Percentiles rank a stretch among this genome's conserved stretches.
These are phyloP conservation scores for Plotosus lineatus DNA, from an alignment of 2,113 vertebrate genomes.

Conservation along the genomic window DNA sequence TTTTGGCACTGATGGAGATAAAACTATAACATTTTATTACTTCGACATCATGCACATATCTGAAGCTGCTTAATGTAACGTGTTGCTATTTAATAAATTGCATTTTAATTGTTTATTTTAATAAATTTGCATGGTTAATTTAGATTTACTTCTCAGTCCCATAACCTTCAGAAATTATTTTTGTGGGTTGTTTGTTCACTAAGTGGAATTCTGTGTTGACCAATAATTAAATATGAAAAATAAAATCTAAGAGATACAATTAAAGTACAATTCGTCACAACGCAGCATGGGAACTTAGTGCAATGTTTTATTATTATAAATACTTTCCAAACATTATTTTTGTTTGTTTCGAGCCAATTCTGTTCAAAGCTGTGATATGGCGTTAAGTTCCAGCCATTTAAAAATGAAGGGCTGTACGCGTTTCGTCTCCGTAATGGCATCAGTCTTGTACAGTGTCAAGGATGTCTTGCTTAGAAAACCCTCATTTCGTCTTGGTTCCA, in stretches of 20 bases:
- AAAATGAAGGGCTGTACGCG: neutral
- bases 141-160: neutral
- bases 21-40: neutral
- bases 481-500: neutral
- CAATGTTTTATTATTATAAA: neutral
- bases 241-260: neutral
- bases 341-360: neutral
- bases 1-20: conserved; percentile 12
- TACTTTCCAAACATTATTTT: neutral
- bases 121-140: neutral
- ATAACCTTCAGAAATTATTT: neutral
- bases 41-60: neutral
- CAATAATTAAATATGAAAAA: neutral
- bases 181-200: neutral
- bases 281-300: neutral
- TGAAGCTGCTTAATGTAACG: neutral
- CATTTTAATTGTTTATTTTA: neutral
- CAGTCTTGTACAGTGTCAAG: neutral
- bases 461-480: neutral
- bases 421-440: neutral
- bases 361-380: neutral
- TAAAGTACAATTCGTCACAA: neutral
- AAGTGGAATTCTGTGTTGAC: no score
- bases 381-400: neutral
- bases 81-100: neutral